A percentile compares a stretch with the other conserved stretches of the same genome.
phyloP scores from a whole-genome alignment of 2,888 invertebrate species.

The Maniola hyperantus region DNA sequence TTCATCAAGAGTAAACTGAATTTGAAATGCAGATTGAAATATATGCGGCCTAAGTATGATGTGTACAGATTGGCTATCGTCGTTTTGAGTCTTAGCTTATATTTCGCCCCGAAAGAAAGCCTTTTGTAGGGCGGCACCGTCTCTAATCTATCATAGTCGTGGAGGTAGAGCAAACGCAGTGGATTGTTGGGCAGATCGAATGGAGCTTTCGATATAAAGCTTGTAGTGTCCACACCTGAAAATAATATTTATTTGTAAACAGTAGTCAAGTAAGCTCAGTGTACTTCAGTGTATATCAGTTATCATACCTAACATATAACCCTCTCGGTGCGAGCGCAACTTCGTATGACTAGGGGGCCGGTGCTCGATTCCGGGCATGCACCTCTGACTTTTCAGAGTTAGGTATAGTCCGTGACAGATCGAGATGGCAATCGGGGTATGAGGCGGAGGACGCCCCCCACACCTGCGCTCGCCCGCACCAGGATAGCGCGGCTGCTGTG shows the following conservation, averaged over 20 bases:
- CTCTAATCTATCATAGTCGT: constrained; percentile 69
- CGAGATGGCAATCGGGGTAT: no score
- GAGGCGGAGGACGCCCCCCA: no score
- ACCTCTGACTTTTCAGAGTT: no score
- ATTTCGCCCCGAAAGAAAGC: constrained; percentile 53
- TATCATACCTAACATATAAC: no score
- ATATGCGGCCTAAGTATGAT: constrained; percentile 79
- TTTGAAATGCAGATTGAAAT: constrained; percentile 84
- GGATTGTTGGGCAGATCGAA: constrained; percentile 55
- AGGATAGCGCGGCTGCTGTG: no score
- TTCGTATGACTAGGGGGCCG: no score
- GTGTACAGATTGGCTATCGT: constrained; percentile 58
- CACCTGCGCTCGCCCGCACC: no score
- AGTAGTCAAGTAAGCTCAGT: no score
- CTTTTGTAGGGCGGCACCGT: constrained; percentile 70
- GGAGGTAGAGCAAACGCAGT: constrained; percentile 60
- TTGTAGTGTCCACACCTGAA: constrained; percentile 60
- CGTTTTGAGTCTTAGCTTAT: constrained; percentile 52
- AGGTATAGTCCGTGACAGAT: no score
- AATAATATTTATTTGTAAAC: constrained; percentile 11
- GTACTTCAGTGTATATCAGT: no score
- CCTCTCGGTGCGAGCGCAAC: no score
- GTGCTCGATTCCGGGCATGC: no score
- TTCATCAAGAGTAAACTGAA: constrained; percentile 84
- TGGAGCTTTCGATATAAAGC: constrained; percentile 52